Evolutionary conservation across 2,888 invertebrate species (phyloP).

Genomic region (Sipha maydis): DNA sequence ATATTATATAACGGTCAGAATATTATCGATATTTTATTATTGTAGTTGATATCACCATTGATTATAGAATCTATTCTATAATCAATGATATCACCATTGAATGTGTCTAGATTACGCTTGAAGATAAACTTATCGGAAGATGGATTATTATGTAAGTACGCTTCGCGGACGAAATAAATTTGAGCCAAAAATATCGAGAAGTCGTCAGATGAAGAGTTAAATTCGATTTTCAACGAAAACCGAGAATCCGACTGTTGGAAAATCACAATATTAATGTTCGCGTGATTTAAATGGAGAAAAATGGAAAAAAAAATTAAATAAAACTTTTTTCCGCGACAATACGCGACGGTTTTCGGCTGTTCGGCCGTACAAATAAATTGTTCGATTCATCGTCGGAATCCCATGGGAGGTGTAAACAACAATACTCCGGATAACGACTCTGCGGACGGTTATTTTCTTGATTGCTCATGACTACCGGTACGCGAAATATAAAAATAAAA

Average conservation of each 20-base stretch:
- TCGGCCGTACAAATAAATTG: conserved; percentile 30
- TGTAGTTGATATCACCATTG: too few species aligned
- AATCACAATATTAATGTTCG: conserved; percentile 21
- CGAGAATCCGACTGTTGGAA: neutral
- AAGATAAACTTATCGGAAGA: too few species aligned
- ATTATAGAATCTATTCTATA: too few species aligned
- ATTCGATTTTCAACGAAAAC: conserved; percentile 39
- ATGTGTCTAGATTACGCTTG: too few species aligned
- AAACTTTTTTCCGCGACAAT: neutral
- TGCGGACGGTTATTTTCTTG: conserved; percentile 44
- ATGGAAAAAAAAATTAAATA: neutral
- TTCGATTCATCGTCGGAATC: conserved; percentile 57
- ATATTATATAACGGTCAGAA: too few species aligned
- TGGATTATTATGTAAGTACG: too few species aligned
- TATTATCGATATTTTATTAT: too few species aligned
- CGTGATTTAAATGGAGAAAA: neutral
- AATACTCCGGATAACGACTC: conserved; percentile 54
- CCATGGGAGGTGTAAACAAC: conserved; percentile 60
- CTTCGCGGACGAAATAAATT: too few species aligned
- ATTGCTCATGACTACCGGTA: conserved; percentile 40
- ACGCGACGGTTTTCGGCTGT: neutral
- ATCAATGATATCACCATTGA: too few species aligned
- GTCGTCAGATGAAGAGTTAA: conserved; percentile 10
- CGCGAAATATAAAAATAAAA: conserved; percentile 18
- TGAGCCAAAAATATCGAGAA: too few species aligned